Conservation (phyloP, 1,140 invertebrate species). For the Ptiloglossa arizonensis region DNA sequence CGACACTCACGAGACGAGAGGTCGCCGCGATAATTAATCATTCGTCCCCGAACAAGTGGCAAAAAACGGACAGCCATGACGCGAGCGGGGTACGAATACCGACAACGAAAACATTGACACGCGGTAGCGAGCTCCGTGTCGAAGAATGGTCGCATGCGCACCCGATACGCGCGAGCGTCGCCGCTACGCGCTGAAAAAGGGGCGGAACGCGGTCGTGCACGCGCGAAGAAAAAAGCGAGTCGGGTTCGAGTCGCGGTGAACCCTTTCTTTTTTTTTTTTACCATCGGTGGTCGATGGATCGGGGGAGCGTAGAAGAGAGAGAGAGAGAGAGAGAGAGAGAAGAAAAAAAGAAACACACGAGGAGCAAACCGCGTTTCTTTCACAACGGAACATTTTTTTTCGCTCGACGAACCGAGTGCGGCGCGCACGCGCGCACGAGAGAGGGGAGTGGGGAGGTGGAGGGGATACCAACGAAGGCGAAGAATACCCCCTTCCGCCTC, state of each 20-base stretch:
- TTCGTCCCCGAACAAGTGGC: slow-evolving; percentile 40
- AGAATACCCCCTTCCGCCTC: no score
- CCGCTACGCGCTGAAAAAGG: background rate
- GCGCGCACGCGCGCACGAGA: no score
- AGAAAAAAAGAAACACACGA: background rate
- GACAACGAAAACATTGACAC: slow-evolving; percentile 35
- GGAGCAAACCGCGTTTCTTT: slow-evolving; percentile 3
- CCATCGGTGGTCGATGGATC: slow-evolving; percentile 12
- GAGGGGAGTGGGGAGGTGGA: no score
- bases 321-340: no score
- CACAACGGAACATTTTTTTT: background rate
- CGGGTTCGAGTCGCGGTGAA: background rate
- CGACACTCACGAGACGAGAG: slow-evolving; percentile 38
- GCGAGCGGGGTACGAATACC: slow-evolving; percentile 57
- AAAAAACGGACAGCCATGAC: slow-evolving; percentile 65
- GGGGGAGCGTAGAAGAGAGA: no score
- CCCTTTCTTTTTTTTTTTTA: background rate
- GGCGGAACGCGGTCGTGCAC: no score
- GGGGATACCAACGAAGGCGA: no score
- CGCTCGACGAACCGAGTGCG: background rate
- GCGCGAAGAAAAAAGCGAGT: background rate
- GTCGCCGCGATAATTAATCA: slow-evolving; percentile 58
- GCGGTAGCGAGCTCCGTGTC: background rate
- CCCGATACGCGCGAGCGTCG: slow-evolving; percentile 5
- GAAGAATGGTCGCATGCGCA: slow-evolving; percentile 11